Percentiles rank a stretch among this genome's conserved stretches.
Evolutionary conservation across 2,797 vertebrate species (phyloP).

Genomic region (Enteromius thamalakanensis): DNA sequence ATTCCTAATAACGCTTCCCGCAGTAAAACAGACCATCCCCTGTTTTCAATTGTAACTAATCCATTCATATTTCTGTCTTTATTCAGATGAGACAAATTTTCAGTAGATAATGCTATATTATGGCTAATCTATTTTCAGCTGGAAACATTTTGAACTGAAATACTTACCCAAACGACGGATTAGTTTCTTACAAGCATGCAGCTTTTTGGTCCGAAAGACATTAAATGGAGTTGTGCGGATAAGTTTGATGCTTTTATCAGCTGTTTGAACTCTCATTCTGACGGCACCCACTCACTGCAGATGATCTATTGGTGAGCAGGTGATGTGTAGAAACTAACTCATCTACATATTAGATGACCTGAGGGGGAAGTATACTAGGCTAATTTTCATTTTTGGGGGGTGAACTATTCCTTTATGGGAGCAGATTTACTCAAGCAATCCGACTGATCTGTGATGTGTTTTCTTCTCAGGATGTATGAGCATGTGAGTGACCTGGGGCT

Average conservation of each 20-base stretch:
- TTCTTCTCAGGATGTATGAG: conserved; percentile 73
- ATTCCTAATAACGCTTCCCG: not conserved
- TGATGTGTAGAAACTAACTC: not conserved
- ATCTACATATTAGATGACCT: not conserved
- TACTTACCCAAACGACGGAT: not conserved
- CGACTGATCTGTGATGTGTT: not conserved
- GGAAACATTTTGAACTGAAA: not conserved
- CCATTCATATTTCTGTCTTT: not conserved
- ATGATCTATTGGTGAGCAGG: not conserved
- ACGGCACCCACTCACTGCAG: not conserved
- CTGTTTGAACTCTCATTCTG: not conserved
- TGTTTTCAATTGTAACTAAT: not conserved
- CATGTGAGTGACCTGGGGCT: conserved; percentile 76
- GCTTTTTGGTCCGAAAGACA: not conserved
- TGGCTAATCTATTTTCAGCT: not conserved
- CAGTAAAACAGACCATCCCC: not conserved
- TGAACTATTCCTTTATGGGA: not conserved
- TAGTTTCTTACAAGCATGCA: not conserved
- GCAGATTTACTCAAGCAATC: not conserved
- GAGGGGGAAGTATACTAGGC: not conserved
- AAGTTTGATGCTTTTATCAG: not conserved
- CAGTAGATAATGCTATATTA: not conserved
- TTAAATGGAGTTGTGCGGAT: not conserved
- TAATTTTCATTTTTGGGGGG: not conserved
- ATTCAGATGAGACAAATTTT: not conserved